Base-by-base conservation (phyloP, 2,888 invertebrate genomes). In the Panopea generosa region DNA sequence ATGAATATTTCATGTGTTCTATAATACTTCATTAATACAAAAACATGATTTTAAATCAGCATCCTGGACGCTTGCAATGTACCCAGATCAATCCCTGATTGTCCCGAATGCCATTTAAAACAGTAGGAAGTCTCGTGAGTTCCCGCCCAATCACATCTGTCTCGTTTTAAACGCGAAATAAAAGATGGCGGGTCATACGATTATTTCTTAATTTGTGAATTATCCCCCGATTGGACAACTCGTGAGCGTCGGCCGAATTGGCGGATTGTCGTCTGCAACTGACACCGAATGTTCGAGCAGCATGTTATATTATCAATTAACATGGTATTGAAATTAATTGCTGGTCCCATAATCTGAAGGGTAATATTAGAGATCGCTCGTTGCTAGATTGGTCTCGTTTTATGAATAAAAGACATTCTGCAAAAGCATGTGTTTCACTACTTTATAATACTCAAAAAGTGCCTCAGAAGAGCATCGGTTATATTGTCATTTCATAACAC, bases 131-230 rank as follows among this genome's bases (percentile, higher is more conserved):
- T 77, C 72, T 76, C 75, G 62, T 50, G 22, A 66, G 65, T 61
- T 77, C 63, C 70, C 82, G 82, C 84, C 84, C 82, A 69, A 61
- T 75, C 78, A 77, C 83, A 84, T 84, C 83, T 84, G 83, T 77
- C 81, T 69, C 77, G 72, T 76, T 72, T 68, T 60, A 62, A 68
- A 72, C 79, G 72, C 67, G 79, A 79, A 79, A 72, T 72, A 55
- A 68, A 79, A 79, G 65, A 69, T 72, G 75, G 72, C 79, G 75
- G 79, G 75, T 79, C 69, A 74, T 38, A 60, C 57, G 68, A 79
- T 75, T 67, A 60, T 79, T 72, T 65, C 67, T 75, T 68, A 75
- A 75, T 72, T 72, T 65, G 66, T 57, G 72, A 75, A 62, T 75
- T 71, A 72, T 68, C 65, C 69, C 65, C 63, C 65, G 56, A 62